phyloP scores from a whole-genome alignment of 2,888 invertebrate species.

The Augochlorella aurata region DNA sequence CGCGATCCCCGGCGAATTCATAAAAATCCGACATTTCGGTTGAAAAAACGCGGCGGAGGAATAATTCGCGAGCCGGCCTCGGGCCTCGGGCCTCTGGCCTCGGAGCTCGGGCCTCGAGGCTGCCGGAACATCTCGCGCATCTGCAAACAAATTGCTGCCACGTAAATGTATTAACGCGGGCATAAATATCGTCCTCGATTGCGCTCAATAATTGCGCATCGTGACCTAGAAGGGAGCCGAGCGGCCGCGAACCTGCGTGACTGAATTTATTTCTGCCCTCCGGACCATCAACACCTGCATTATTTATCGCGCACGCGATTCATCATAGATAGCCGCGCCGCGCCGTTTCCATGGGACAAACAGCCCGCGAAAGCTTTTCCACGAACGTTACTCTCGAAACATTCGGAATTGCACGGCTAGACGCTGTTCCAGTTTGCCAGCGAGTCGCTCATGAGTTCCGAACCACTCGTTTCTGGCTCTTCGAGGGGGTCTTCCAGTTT shows the following conservation, averaged over 20 bases:
- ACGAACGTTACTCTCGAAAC: neutral
- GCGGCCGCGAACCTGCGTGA: conserved; percentile 14
- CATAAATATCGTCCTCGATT: conserved; percentile 24
- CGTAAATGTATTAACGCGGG: conserved; percentile 10
- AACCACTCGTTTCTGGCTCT: no score
- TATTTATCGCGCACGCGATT: conserved; percentile 7
- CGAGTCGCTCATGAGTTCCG: no score
- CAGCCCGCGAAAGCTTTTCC: neutral
- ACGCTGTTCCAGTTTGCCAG: no score
- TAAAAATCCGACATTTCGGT: neutral
- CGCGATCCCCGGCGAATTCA: no score
- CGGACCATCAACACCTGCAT: neutral
- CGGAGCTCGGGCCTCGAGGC: neutral
- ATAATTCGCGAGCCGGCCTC: neutral
- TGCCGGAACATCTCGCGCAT: neutral
- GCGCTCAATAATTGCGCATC: conserved; percentile 43
- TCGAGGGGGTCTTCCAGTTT: no score
- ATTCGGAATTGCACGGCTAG: no score
- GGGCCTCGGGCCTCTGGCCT: neutral
- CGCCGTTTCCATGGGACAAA: neutral
- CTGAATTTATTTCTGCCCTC: conserved; percentile 26
- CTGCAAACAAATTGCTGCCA: conserved; percentile 4
- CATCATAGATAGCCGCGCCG: neutral
- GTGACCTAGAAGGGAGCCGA: conserved; percentile 35
- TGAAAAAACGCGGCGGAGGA: neutral